Percentiles rank a stretch among this genome's conserved stretches.
Conservation (phyloP, 2,888 invertebrate genomes). For the Agrochola lota region DNA sequence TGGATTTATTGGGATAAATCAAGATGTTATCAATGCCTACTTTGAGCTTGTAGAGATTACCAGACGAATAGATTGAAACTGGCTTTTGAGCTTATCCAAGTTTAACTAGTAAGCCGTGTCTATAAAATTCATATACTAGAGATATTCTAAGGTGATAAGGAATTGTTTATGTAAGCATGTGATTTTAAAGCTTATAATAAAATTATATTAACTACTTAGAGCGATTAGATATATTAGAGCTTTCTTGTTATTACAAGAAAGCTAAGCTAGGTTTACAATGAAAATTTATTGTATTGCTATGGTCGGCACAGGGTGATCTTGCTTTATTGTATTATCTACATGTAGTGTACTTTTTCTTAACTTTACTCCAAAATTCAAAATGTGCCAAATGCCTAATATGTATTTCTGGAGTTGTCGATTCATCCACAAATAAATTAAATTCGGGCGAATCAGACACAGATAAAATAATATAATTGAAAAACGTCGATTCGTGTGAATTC, state of each 20-base stretch:
- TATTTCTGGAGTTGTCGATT: too few relatives aligned
- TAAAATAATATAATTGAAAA: too few relatives aligned
- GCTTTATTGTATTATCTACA: neutral
- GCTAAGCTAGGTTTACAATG: too few relatives aligned
- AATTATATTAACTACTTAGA: neutral
- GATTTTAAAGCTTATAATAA: conserved; percentile 1
- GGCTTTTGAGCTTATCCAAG: conserved; percentile 14
- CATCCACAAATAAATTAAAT: too few relatives aligned
- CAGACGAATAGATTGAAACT: conserved; percentile 9
- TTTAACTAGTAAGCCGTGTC: neutral
- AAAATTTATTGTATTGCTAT: neutral
- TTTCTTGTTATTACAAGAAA: neutral
- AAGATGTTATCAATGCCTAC: conserved; percentile 22
- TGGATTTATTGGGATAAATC: conserved; percentile 17
- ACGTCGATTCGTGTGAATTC: too few relatives aligned
- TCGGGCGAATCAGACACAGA: too few relatives aligned
- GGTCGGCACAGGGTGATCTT: too few relatives aligned
- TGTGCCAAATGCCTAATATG: too few relatives aligned
- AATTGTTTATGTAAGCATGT: conserved; percentile 3
- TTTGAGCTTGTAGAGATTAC: conserved; percentile 28
- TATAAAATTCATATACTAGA: conserved; percentile 8
- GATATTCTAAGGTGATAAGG: conserved; percentile 4
- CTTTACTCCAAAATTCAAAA: too few relatives aligned
- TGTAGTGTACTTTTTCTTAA: too few relatives aligned
- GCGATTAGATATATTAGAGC: neutral